A percentile compares a stretch with the other conserved stretches of the same genome.
phyloP scores from a whole-genome alignment of 2,797 vertebrate genomes.

The Pyrocephalus nanus region DNA sequence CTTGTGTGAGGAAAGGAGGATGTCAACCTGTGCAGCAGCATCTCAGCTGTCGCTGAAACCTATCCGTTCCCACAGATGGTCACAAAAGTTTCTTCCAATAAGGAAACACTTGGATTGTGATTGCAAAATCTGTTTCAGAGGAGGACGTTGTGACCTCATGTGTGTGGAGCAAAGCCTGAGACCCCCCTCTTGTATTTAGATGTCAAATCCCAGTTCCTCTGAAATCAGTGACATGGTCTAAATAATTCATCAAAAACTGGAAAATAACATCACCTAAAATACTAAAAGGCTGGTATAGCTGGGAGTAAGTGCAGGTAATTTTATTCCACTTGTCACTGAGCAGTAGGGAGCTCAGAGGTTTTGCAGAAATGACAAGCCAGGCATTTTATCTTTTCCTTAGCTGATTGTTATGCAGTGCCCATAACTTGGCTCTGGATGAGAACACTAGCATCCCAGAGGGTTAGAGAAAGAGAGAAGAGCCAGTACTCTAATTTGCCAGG shows the following conservation, averaged over 20 bases:
- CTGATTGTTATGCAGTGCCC: accelerated
- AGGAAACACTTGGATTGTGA: neutral
- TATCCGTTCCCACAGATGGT: neutral
- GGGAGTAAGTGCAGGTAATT: neutral
- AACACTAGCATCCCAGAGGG: neutral
- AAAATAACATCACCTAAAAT: neutral
- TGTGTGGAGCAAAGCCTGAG: neutral
- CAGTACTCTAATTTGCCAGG: neutral
- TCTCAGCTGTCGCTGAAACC: neutral
- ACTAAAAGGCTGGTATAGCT: neutral
- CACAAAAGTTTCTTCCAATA: neutral
- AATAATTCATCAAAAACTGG: neutral
- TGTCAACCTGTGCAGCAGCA: neutral
- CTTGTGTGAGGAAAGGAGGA: neutral
- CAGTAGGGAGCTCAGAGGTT: neutral
- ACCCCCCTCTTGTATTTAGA: neutral
- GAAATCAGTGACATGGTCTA: neutral
- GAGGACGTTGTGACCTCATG: neutral
- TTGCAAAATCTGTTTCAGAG: neutral
- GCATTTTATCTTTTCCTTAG: neutral
- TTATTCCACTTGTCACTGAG: neutral
- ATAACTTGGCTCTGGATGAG: neutral
- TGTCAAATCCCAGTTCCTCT: neutral
- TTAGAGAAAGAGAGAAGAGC: neutral
- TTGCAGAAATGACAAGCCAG: neutral